Conservation (phyloP, 1,140 invertebrate genomes). For the Leptopilina clavipes region DNA sequence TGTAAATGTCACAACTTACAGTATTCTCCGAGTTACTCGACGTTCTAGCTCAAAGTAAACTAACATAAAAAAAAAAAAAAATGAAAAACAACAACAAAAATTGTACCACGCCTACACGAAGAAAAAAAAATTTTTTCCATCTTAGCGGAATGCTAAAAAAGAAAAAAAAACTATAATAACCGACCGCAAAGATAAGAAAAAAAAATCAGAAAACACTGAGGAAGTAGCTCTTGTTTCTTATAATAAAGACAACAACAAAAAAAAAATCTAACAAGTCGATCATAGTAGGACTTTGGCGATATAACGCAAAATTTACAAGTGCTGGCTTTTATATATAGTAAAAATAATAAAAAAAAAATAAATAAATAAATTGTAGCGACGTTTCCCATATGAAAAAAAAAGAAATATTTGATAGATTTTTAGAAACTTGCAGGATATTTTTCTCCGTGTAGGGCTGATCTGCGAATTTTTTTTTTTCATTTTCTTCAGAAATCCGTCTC, state of each 20-base stretch:
- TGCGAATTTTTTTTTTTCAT: conserved; percentile 16
- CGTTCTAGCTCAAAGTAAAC: conserved; percentile 31
- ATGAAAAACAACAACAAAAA: background rate
- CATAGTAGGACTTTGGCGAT: conserved; percentile 21
- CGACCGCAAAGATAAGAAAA: background rate
- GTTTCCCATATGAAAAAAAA: background rate
- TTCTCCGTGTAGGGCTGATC: conserved; percentile 31
- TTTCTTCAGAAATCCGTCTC: background rate
- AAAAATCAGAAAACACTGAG: conserved; percentile 2
- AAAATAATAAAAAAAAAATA: background rate
- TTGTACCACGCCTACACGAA: conserved; percentile 16
- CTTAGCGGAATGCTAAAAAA: background rate
- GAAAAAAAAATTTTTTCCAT: background rate
- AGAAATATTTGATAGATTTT: conserved; percentile 21
- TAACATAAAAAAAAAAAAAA: background rate
- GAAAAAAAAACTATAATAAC: background rate
- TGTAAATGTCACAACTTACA: conserved; percentile 30
- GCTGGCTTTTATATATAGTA: conserved; percentile 19
- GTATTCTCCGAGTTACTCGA: conserved; percentile 29
- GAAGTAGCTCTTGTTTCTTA: conserved; percentile 9
- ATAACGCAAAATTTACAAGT: conserved; percentile 18
- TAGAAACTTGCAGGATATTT: conserved; percentile 8
- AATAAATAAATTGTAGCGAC: background rate
- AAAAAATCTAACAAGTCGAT: background rate
- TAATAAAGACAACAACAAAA: background rate